Base-by-base conservation (phyloP, 2,113 vertebrate genomes). In the Athene noctua region DNA sequence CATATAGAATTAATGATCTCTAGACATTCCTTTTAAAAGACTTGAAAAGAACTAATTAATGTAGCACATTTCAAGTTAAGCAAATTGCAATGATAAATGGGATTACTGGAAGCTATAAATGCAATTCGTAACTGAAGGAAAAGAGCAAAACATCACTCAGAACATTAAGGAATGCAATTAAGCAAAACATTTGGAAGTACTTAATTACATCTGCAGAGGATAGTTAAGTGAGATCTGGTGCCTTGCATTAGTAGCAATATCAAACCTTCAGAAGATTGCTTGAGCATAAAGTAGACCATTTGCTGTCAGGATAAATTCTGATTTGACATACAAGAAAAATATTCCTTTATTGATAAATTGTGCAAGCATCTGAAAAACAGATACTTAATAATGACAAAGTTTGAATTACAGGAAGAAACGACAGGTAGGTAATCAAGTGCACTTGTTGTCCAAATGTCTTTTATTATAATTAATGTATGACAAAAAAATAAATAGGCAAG, bases 31-130 rank as follows among this genome's bases (percentile, higher is more conserved):
- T 96, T 97, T 93, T 88, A 87, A 94, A 97, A 94, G 73, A 92
- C 91, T 95, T 92, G 93, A 94, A 96, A 97, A 97, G 94, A 97
- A 80, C 91, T 97, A 97, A 97, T 97, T 97, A 97, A 97, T 96
- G 92, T 89, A 94, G 49, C 94, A 93, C 82, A 95, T 97, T 97
- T 97, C 95, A 94, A 92, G 58, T 94, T 94, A 97, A 95, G 91
- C 89, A 97, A 97, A 97, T 97, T 96, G 97, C 89, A 96, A 16
- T 96, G 97, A 97, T 97, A 96, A 96, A 97, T 97, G 92, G 62
- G 82, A 95, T 97, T 97, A 96, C 92, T 96, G 88, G 75, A 97
- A 97, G 80, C 93, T 95, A 85, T 89, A 95, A 96, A 97, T 83
- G 92, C 70, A 96, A 89, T 89, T 97, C 30, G 1, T 96, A 97